Evolutionary conservation across 2,113 vertebrate genomes (phyloP).

Genomic region (Gadus macrocephalus): DNA sequence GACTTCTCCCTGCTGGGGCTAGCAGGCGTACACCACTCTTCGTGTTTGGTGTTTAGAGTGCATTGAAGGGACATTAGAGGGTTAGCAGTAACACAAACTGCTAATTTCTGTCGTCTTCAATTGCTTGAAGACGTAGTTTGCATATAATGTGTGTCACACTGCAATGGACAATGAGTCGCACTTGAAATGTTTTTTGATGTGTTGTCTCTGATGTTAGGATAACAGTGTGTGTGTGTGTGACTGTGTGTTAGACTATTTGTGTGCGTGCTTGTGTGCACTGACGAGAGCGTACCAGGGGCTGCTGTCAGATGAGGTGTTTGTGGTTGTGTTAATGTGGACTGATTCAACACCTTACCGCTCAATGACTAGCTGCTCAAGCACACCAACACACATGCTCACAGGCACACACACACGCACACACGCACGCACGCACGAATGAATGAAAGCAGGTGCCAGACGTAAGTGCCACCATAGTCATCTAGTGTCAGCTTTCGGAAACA

Average conservation of each 20-base stretch:
- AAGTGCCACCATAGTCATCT: constrained; percentile 37
- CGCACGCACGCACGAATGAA: background rate
- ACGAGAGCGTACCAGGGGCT: constrained; percentile 47
- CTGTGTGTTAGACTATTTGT: constrained; percentile 11
- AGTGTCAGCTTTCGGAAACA: constrained; percentile 25
- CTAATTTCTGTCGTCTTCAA: too few species aligned
- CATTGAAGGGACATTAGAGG: background rate
- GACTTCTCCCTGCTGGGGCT: too few species aligned
- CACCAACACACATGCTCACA: constrained; percentile 6
- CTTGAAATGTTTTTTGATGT: background rate
- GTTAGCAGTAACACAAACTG: background rate
- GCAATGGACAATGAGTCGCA: too few species aligned
- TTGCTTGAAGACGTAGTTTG: too few species aligned
- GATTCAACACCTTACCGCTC: constrained; percentile 54
- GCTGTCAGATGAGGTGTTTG: constrained; percentile 50
- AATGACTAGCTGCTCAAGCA: constrained; percentile 35
- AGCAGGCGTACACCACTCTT: background rate
- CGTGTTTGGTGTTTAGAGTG: too few species aligned
- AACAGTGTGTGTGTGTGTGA: constrained; percentile 16
- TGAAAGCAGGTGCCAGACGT: constrained; percentile 47
- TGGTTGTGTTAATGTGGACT: constrained; percentile 51
- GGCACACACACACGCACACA: background rate
- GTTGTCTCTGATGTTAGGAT: too few species aligned
- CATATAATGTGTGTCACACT: too few species aligned
- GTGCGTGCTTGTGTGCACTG: constrained; percentile 44